Conservation (phyloP, 2,888 invertebrate species). For the Cheiracanthium punctorium region DNA sequence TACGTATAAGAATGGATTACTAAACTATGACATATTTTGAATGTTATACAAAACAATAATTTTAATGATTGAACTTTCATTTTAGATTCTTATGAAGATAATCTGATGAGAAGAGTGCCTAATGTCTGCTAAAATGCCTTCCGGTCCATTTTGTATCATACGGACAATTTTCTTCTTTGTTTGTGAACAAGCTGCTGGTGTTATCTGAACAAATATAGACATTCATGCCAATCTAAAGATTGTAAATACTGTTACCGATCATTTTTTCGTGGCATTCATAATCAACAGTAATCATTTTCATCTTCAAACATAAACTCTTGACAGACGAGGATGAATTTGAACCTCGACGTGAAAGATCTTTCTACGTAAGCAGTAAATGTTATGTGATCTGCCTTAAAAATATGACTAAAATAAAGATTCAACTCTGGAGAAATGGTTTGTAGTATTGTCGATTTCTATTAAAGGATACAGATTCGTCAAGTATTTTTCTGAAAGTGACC, state of each 20-base stretch:
- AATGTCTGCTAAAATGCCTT: slow-evolving; percentile 47
- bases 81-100: slow-evolving; percentile 59
- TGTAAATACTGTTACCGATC: no score
- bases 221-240: background rate
- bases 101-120: slow-evolving; percentile 64
- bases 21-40: no score
- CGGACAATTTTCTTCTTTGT: background rate
- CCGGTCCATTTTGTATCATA: background rate
- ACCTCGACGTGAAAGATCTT: background rate
- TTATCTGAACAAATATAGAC: background rate
- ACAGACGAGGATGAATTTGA: background rate
- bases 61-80: background rate
- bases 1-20: no score
- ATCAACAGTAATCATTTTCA: background rate
- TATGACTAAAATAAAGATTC: no score
- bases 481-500: no score
- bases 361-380: background rate
- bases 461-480: no score
- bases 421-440: no score
- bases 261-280: background rate
- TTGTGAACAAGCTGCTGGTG: background rate
- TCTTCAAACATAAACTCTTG: background rate
- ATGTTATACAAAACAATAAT: background rate
- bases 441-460: no score
- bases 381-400: background rate